Evolutionary conservation across 92 coral and sea anemone species (phyloP).

Genomic region (Epizoanthus illoricatus): DNA sequence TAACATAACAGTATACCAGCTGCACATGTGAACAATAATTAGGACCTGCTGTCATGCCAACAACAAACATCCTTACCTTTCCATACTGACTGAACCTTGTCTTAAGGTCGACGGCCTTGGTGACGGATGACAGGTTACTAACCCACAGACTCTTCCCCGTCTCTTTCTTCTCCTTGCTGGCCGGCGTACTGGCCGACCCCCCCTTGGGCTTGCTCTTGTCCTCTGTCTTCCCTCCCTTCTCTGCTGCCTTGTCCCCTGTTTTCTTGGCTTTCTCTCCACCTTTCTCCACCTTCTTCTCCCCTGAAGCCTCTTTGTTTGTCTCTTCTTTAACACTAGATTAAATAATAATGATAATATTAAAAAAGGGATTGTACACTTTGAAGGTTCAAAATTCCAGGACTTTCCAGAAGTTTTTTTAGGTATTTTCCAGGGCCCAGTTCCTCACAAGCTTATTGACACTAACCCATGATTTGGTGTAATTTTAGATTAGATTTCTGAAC

Average conservation of each 20-base stretch:
- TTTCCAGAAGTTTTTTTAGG: too few relatives aligned
- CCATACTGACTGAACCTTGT: slow-evolving; percentile 99
- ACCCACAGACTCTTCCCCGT: slow-evolving; percentile 98
- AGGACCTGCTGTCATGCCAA: neutral
- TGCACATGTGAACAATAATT: neutral
- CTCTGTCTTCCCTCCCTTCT: slow-evolving; percentile 15
- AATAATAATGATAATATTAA: neutral
- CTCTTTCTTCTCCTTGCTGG: slow-evolving; percentile 78
- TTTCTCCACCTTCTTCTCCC: slow-evolving; percentile 52
- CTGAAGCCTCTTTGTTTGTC: slow-evolving; percentile 15
- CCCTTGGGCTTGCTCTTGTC: slow-evolving; percentile 44
- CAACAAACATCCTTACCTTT: slow-evolving; percentile 61
- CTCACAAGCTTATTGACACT: too few relatives aligned
- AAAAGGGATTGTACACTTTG: too few relatives aligned
- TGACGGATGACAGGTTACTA: slow-evolving; percentile 92
- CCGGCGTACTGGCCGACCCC: slow-evolving; percentile 28
- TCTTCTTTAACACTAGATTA: slow-evolving; percentile 8
- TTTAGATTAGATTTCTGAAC: too few relatives aligned
- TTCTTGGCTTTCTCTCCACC: slow-evolving; percentile 40
- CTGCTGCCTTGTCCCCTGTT: slow-evolving; percentile 15
- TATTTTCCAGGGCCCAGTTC: too few relatives aligned
- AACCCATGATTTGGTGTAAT: too few relatives aligned
- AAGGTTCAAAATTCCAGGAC: too few relatives aligned
- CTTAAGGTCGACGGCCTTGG: slow-evolving; percentile 97
- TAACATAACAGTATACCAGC: neutral